Base-by-base conservation (phyloP, 2,797 vertebrate genomes). In the Mormyrops boulengeri region DNA sequence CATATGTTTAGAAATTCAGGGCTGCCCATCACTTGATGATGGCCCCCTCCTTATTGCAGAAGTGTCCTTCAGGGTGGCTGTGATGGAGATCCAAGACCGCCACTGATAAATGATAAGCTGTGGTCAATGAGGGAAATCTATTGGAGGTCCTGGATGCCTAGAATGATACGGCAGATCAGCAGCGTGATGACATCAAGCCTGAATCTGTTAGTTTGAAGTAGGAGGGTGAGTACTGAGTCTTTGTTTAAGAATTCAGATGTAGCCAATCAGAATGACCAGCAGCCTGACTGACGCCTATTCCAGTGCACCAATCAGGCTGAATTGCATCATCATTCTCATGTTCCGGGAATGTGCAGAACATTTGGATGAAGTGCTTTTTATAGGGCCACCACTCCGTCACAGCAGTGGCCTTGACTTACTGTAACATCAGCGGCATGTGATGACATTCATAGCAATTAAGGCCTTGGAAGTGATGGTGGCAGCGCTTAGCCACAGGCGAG, bases 11-110 rank as follows among this genome's bases (percentile, higher is more conserved):
- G 91, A 91, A 92, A 94, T 95, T 94, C 93, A 88, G 92, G 34
- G 44, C 93, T 91, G 93, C 92, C 93, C 93, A 90, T 94, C 89
- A 88, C 92, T 91, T 92, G 92, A 93, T 92, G 93, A 92, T 94
- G 94, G 94, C 94, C 91, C 93, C 93, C 91, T 92, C 92, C 93
- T 93, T 93, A 93, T 92, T 93, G 91, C 91, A 91, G 92, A 93
- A 92, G 92, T 93, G 92, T 95, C 94, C 92, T 94, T 88, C 90
- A 91, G 92, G 94, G 94, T 90, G 91, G 92, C 88, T 89, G 91
- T 93, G 93, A 93, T 94, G 93, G 92, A 92, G 92, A 94, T 88
- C 17, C 53, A 17, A 60, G 85, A 91, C 94, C 92, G 92, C 93
- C 93, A 14, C 22, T 57, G n/a, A 88, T 91, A 91, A 91, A 85